Base-by-base conservation (phyloP, 2,888 invertebrate genomes). In the Terebella lapidaria region DNA sequence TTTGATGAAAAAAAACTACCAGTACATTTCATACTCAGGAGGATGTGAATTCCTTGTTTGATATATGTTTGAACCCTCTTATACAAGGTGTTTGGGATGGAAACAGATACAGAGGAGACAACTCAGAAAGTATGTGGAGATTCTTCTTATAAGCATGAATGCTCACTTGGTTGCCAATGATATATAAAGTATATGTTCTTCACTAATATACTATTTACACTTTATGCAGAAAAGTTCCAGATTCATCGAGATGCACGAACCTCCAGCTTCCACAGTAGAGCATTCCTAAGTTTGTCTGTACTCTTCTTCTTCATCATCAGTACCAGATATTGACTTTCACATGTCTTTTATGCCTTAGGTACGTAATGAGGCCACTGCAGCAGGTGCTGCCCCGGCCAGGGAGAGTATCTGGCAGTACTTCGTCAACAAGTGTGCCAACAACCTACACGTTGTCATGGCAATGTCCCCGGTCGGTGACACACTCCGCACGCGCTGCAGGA, bases 321-420 rank as follows among this genome's bases (percentile, higher is more conserved):
- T n/a, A 15, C 10, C n/a, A n/a, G n/a, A 35, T 35, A 35, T 35
- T 10, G 42, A 35, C 42, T 35, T 10, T 35, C 42, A 35, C n/a
- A 35, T n/a, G n/a, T 10, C 42, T 35, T 35, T 35, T 35, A 15
- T 57, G 2, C 24, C 22, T 1, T 61, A 80, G 76, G 86, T 90
- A 51, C 84, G 92, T 64, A 85, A 85, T 61, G 86, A 85, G 65
- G 89, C 92, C 42, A 82, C 83, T 29, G 86, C 87, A 45, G 88
- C 87, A 1, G 91, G 91, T 0, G 86, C 83, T 66, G 88, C 88
- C 0, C 83, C 89, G 1, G 87, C 87, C 26, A 90, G 89, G 72
- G 93, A 93, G 70, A 84, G 87, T 0, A 89, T 93, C 4, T 94
- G 94, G 94, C 84, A 86, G 47, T 93, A 87, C 78, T 94, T 92